These are phyloP conservation scores for Scortum barcoo DNA, from an alignment of 2,113 vertebrate species.

Conservation along the genomic window DNA sequence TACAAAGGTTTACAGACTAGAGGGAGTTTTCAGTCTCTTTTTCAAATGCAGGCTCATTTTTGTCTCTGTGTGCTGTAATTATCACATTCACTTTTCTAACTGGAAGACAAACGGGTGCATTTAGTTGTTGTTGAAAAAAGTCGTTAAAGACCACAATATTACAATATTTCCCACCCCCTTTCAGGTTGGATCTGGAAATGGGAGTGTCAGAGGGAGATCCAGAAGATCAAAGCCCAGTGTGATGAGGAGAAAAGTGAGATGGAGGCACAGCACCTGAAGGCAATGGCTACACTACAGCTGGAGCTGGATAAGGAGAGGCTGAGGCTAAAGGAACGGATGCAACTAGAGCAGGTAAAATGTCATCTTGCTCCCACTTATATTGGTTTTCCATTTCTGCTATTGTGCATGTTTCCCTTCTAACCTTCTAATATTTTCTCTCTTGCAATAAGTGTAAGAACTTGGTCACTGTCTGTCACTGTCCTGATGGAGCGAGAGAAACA, in stretches of 20 bases:
- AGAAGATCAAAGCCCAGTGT: slow-evolving; percentile 85
- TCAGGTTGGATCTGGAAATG: slow-evolving; percentile 98
- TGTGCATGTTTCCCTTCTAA: not conserved
- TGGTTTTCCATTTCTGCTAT: not conserved
- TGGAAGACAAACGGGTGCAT: not conserved
- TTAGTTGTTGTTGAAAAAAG: not conserved
- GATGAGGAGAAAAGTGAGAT: slow-evolving; percentile 85
- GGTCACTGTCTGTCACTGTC: slow-evolving; percentile 90
- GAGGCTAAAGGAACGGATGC: slow-evolving; percentile 89
- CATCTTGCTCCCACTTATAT: not conserved
- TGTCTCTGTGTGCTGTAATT: not conserved
- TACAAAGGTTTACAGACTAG: too few relatives aligned
- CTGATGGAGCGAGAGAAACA: too few relatives aligned
- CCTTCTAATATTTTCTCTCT: slow-evolving; percentile 87
- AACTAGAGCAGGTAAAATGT: slow-evolving; percentile 84
- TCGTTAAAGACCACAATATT: too few relatives aligned
- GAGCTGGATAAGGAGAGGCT: slow-evolving; percentile 94
- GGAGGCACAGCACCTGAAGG: slow-evolving; percentile 88
- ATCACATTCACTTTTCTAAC: too few relatives aligned
- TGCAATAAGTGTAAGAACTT: slow-evolving; percentile 91
- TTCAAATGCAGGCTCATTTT: not conserved
- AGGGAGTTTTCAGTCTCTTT: too few relatives aligned
- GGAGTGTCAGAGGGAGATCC: slow-evolving; percentile 93
- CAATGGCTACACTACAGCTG: slow-evolving; percentile 89
- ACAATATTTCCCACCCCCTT: not conserved